Conservation (phyloP, 2,888 invertebrate species). For the Colletes collaris region DNA sequence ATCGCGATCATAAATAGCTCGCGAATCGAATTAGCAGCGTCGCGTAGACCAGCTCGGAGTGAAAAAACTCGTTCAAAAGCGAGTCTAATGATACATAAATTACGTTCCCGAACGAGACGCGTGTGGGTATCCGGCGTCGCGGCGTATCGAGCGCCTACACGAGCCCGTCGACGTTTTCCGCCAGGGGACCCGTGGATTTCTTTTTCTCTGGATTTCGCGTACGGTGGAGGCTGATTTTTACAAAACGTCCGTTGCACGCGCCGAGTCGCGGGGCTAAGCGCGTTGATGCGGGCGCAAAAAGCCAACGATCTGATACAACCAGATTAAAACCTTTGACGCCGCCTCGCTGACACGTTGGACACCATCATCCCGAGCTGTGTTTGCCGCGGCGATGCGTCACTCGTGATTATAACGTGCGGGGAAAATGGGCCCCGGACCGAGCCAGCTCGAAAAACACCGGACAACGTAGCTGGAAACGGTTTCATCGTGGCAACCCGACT, state of each 20-base stretch:
- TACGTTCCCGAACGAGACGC: conserved; percentile 16
- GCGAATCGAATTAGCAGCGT: conserved; percentile 8
- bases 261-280: conserved; percentile 24
- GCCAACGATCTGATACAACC: conserved; percentile 63
- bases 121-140: conserved; percentile 25
- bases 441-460: conserved; percentile 16
- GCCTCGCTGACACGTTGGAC: conserved; percentile 63
- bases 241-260: conserved; percentile 61
- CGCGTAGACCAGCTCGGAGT: conserved; percentile 9
- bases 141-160: conserved; percentile 14
- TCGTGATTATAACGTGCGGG: conserved; percentile 49
- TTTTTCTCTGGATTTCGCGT: conserved; percentile 27
- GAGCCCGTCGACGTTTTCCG: conserved; percentile 7
- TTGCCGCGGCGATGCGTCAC: conserved; percentile 53
- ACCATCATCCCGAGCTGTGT: conserved; percentile 37
- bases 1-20: conserved; percentile 5
- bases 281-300: conserved; percentile 53
- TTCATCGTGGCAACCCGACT: conserved; percentile 20
- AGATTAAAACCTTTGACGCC: conserved; percentile 68
- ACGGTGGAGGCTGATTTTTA: conserved; percentile 35
- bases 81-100: conserved; percentile 45
- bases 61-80: conserved; percentile 28
- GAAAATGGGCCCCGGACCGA: conserved; percentile 11
- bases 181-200: conserved; percentile 7
- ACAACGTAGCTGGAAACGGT: conserved; percentile 11